A percentile compares a stretch with the other conserved stretches of the same genome.
phyloP scores from a whole-genome alignment of 2,888 invertebrate genomes.

The Agriotes lineatus region DNA sequence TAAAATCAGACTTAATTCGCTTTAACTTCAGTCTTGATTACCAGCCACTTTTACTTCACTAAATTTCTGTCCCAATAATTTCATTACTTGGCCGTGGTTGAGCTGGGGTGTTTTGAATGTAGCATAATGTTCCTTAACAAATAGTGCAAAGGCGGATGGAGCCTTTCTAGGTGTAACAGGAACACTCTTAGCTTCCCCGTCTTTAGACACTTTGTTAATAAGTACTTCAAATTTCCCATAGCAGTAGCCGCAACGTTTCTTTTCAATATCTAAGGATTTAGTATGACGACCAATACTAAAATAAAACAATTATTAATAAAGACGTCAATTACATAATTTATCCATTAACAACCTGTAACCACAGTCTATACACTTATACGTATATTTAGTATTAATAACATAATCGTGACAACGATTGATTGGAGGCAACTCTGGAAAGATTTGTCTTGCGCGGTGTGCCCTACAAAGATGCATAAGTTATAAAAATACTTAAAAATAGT shows the following conservation, averaged over 20 bases:
- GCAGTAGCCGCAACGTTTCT: constrained; percentile 83
- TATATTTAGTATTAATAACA: constrained; percentile 87
- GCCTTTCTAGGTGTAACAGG: constrained; percentile 69
- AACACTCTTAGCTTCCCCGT: constrained; percentile 68
- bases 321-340: too few species aligned
- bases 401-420: constrained; percentile 88
- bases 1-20: too few species aligned
- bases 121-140: constrained; percentile 80
- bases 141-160: constrained; percentile 76
- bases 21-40: too few species aligned
- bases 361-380: constrained; percentile 83
- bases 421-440: constrained; percentile 84
- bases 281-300: constrained; percentile 82
- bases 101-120: constrained; percentile 67
- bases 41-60: constrained; percentile 67
- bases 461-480: too few species aligned
- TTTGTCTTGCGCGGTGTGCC: constrained; percentile 76
- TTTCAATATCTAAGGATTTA: constrained; percentile 80
- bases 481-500: too few species aligned
- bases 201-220: constrained; percentile 74
- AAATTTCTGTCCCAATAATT: constrained; percentile 78
- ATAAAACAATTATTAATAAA: too few species aligned
- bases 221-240: constrained; percentile 78
- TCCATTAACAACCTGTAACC: constrained; percentile 77
- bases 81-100: constrained; percentile 83